Base-by-base conservation (phyloP, 2,797 vertebrate genomes). In the Jordanella pulchra region DNA sequence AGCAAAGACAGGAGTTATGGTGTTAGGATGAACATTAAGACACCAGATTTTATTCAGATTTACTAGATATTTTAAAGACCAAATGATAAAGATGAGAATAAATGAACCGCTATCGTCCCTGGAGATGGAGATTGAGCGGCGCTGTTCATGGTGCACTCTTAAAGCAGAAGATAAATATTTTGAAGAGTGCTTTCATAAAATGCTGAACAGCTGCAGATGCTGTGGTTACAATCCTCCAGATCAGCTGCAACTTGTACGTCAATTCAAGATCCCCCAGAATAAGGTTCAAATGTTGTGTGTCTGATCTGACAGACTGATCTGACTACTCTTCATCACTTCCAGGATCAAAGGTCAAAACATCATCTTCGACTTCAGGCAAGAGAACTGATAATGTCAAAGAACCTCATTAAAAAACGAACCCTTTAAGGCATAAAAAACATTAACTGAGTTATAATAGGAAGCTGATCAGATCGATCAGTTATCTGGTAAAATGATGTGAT, bases 1-100 rank as follows among this genome's bases (percentile, higher is more conserved):
- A 73, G 73, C 18, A 55, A 79, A 66, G 71, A 80, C 73, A 69
- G 47, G 58, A 39, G 66, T 44, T 42, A 54, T 55, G 45, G 3
- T n/a, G 7, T 54, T 39, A 53, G 6, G 17, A 48, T 18, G 47
- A 35, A 61, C 10, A 35, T 61, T 12, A 60, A 4, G 2, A 14
- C 35, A 64, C 42, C 13, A 15, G 14, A 64, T 6, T 25, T 64
- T 1, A 44, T 63, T 63, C 14, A 63, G 60, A 44, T 15, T 15
- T 44, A 44, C 13, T 42, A 15, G n/a, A 18, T 48, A 17, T 48
- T 18, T 18, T 48, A 18, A 48, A 48, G 14, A 39, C 21, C 12
- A 63, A 63, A 63, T 6, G 11, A 44, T 44, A 25, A 25, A 63
- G n/a, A 42, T 7, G 39, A 2, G 12, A 13, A 63, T 42, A 63